These are phyloP conservation scores for Spea hammondii DNA, from an alignment of 2,797 vertebrate species.

Conservation along the genomic window DNA sequence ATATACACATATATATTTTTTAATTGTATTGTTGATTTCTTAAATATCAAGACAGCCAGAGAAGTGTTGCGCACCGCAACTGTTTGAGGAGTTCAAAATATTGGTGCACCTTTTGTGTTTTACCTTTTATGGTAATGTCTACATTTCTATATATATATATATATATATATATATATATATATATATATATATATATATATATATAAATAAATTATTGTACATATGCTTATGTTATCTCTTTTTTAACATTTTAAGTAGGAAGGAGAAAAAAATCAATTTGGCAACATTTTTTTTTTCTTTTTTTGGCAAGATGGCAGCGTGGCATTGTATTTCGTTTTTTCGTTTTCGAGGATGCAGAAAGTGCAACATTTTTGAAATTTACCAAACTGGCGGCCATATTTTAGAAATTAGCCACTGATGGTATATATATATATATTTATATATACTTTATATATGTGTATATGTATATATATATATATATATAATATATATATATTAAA, in stretches of 20 bases:
- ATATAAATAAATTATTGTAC: conserved; percentile 22
- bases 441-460: no score
- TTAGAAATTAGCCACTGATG: no score
- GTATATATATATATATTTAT: no score
- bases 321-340: no score
- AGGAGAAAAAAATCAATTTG: conserved; percentile 54
- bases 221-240: conserved; percentile 67
- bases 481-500: no score
- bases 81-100: conserved; percentile 48
- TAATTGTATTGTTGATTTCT: conserved; percentile 62
- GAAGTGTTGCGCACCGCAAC: conserved; percentile 16
- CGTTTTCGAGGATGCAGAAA: no score
- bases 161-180: conserved; percentile 43
- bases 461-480: no score
- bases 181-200: conserved; percentile 21
- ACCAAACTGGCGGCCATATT: no score
- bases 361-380: no score
- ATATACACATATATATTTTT: conserved; percentile 36
- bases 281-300: not conserved
- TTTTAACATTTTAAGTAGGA: conserved; percentile 69
- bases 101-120: conserved; percentile 70
- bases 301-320: no score
- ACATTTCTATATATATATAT: conserved; percentile 60
- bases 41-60: conserved; percentile 17
- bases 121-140: conserved; percentile 62